Percentiles rank a stretch among this genome's conserved stretches.
Conservation (phyloP, 92 coral and sea anemone species). For the Heteractis magnifica region DNA sequence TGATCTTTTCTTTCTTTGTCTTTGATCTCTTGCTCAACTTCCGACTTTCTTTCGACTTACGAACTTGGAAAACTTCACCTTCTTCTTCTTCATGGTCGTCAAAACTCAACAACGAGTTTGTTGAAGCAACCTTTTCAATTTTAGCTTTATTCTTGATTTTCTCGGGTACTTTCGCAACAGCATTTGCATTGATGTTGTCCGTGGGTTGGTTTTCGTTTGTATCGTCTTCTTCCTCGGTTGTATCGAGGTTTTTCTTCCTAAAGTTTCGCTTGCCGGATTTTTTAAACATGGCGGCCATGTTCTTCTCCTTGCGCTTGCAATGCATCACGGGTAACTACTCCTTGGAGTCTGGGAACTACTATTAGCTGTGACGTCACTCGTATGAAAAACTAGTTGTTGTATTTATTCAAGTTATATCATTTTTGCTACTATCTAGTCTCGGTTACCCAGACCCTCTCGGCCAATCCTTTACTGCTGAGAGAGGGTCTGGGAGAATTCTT, state of each 20-base stretch:
- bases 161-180: conserved; percentile 18
- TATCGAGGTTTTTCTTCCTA: conserved; percentile 73
- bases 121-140: conserved; percentile 61
- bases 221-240: conserved; percentile 66
- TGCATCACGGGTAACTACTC: conserved; percentile 50
- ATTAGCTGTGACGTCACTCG: background rate
- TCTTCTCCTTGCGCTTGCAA: conserved; percentile 13
- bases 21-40: conserved; percentile 77
- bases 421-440: too few species aligned
- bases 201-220: conserved; percentile 56
- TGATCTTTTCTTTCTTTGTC: conserved; percentile 57
- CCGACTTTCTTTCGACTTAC: conserved; percentile 96
- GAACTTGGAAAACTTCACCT: conserved; percentile 82
- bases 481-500: too few species aligned
- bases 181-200: conserved; percentile 23
- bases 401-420: too few species aligned
- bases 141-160: conserved; percentile 44
- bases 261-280: conserved; percentile 81
- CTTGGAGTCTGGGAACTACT: conserved; percentile 2
- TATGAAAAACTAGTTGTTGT: too few species aligned
- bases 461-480: too few species aligned
- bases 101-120: conserved; percentile 81
- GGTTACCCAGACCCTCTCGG: too few species aligned
- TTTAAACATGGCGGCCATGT: conserved; percentile 92
- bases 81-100: conserved; percentile 69